Percentiles rank a stretch among this genome's conserved stretches.
Conservation (phyloP, 2,888 invertebrate species). For the Cheilosia variabilis region DNA sequence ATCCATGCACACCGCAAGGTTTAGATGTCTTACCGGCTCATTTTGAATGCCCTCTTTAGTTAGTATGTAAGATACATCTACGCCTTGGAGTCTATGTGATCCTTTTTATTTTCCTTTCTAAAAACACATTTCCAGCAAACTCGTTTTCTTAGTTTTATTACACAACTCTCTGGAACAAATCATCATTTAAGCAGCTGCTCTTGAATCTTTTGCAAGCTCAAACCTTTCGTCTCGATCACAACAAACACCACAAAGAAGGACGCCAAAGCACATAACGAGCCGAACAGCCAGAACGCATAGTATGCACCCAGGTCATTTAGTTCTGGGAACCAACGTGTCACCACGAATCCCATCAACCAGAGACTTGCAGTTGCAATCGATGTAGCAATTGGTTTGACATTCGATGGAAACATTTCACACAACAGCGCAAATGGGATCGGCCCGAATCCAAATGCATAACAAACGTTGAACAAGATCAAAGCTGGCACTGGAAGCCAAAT, state of each 20-base stretch:
- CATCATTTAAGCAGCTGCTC: conserved; percentile 86
- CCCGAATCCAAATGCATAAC: conserved; percentile 91
- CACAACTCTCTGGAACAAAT: background rate
- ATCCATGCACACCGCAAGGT: too few relatives aligned
- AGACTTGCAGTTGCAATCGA: conserved; percentile 90
- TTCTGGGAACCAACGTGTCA: conserved; percentile 88
- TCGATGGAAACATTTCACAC: conserved; percentile 92
- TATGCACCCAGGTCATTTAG: conserved; percentile 87
- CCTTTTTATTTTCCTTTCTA: too few relatives aligned
- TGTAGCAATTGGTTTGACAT: conserved; percentile 90
- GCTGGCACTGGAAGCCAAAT: conserved; percentile 89
- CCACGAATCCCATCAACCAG: conserved; percentile 90
- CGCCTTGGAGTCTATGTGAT: too few relatives aligned
- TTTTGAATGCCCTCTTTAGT: too few relatives aligned
- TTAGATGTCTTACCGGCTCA: too few relatives aligned
- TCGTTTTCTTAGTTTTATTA: background rate
- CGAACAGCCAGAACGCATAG: conserved; percentile 90
- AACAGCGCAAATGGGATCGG: conserved; percentile 92
- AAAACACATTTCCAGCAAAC: background rate
- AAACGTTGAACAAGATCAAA: conserved; percentile 88
- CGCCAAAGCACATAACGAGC: conserved; percentile 85
- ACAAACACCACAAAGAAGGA: conserved; percentile 89
- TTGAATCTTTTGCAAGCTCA: conserved; percentile 93
- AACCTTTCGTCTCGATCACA: conserved; percentile 95
- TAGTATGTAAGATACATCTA: too few relatives aligned